Percentiles rank a stretch among this genome's conserved stretches.
These are phyloP conservation scores for Dascyllus trimaculatus DNA, from an alignment of 2,113 vertebrate species.

Conservation along the genomic window DNA sequence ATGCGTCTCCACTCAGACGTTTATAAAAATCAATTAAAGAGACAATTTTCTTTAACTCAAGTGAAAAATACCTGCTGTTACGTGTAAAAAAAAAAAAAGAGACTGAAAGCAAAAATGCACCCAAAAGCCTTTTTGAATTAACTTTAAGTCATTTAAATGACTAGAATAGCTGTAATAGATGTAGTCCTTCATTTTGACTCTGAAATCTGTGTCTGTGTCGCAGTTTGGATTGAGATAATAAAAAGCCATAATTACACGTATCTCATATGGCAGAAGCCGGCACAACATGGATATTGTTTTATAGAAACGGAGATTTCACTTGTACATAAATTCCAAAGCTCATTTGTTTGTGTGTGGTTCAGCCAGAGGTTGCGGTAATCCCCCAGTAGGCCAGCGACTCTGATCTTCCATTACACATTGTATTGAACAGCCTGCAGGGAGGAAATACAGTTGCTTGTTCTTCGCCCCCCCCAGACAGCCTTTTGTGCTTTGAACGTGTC, in stretches of 20 bases:
- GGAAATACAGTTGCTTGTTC: constrained; percentile 57
- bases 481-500: constrained; percentile 57
- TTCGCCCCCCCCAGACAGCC: constrained; percentile 18
- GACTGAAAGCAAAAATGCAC: not conserved
- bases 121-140: not conserved
- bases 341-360: constrained; percentile 66
- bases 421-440: constrained; percentile 59
- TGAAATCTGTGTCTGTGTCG: not conserved
- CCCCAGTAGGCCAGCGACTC: constrained; percentile 57
- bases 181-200: no score
- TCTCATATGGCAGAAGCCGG: not conserved
- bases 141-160: no score
- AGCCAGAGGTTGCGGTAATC: constrained; percentile 68
- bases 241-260: constrained; percentile 14
- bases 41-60: constrained; percentile 24
- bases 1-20: constrained; percentile 34
- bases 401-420: constrained; percentile 71
- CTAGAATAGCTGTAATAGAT: no score
- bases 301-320: constrained; percentile 28
- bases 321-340: constrained; percentile 34
- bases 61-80: constrained; percentile 27
- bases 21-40: constrained; percentile 54
- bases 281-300: constrained; percentile 30
- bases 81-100: not conserved
- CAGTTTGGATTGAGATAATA: not conserved